A percentile compares a stretch with the other conserved stretches of the same genome.
Evolutionary conservation across 2,113 vertebrate species (phyloP).

Genomic region (Ochotona princeps): DNA sequence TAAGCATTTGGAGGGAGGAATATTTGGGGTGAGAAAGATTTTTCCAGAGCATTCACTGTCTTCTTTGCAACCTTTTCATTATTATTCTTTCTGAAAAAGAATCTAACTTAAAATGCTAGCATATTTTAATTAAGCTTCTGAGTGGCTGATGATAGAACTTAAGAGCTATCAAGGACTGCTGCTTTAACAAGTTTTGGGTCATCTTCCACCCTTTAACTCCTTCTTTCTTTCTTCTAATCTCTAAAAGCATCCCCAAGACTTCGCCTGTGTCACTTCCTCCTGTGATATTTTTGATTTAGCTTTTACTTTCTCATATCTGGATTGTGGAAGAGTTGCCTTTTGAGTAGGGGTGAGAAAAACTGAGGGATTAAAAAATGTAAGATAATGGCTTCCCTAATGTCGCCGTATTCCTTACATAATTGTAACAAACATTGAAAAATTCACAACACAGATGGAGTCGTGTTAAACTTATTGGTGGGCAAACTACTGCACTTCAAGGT

Average conservation of each 20-base stretch:
- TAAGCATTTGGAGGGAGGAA: background rate
- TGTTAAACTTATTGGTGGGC: background rate
- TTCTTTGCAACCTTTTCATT: conserved; percentile 2
- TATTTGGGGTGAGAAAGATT: background rate
- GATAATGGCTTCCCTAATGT: background rate
- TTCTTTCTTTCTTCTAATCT: background rate
- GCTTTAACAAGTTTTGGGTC: background rate
- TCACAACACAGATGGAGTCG: background rate
- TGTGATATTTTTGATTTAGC: background rate
- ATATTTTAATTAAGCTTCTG: background rate
- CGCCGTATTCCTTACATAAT: background rate
- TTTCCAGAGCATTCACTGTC: background rate
- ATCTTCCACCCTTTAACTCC: background rate
- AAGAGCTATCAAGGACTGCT: background rate
- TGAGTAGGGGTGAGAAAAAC: background rate
- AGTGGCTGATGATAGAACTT: background rate
- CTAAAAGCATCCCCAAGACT: background rate
- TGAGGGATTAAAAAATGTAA: background rate
- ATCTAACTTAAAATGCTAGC: background rate
- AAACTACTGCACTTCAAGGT: conserved; percentile 7
- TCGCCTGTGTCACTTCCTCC: background rate
- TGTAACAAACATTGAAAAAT: background rate
- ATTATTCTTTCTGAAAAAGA: background rate
- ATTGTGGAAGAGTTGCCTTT: background rate
- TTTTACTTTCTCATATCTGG: background rate